Evolutionary conservation across 2,888 invertebrate species (phyloP), one percentile per base, ranked within the genome.

Genomic region (Chrysolina americana): DNA sequence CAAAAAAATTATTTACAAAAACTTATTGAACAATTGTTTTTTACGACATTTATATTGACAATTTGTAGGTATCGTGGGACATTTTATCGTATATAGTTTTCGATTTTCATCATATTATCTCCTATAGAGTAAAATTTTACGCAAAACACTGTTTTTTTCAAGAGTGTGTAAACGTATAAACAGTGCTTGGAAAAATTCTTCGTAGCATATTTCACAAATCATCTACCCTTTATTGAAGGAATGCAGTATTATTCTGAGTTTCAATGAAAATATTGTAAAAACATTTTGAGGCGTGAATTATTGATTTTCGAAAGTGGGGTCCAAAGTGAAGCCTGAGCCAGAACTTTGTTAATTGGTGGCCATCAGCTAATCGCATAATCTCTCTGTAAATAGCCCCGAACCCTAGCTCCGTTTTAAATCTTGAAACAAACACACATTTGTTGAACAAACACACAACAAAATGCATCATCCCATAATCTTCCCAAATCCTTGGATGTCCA

Each of bases 371-470:
- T 69, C 75, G 66, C 47, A 65, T 72, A 72, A 75, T 69, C 75
- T 65, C 56, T 75, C 70, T 66, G 75, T 72, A 75, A 75, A 75
- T 75, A 75, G 71, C 70, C 59, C 62, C 71, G 62, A 72, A 71
- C 72, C 74, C 65, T 21, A 15, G 50, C 72, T 13, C 36, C 36
- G 36, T 66, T 72, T 68, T 70, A 50, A 76, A 76, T 76, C 70
- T 73, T 73, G 74, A 74, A 76, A 74, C 68, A 74, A 71, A 73
- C 76, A 74, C 36, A 64, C 73, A 72, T 76, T 74, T 68, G 71
- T 72, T 76, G 71, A 53, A 71, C 70, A 76, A 76, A 76, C 71
- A 76, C 65, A 68, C 56, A 64, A 59, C 70, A 64, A 65, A 74
- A 71, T 76, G 65, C 70, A 63, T 62, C 62, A 59, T 23, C 65